Base-by-base conservation (phyloP, 2,113 vertebrate genomes). In the Kryptolebias marmoratus region DNA sequence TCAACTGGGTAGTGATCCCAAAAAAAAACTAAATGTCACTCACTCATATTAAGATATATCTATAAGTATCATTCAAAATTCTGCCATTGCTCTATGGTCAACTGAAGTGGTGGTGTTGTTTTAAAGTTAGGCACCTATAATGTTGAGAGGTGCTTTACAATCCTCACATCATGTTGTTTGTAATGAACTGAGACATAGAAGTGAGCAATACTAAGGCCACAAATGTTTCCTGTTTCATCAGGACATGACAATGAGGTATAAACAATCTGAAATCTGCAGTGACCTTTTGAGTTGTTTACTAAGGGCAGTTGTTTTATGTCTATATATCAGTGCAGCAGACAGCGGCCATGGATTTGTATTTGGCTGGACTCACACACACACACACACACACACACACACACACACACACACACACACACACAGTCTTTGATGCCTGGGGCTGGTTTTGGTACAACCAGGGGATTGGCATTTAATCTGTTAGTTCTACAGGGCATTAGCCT, bases 391-490 rank as follows among this genome's bases (percentile, higher is more conserved):
- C 66, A 68, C 54, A 62, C 36, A 57, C 61, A 48, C 44, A 22
- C 69, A 59, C 47, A 66, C 22, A 49, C 53, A 36, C n/a, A 49
- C 60, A 32, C 28, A 73, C 66, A 62, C 44, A 66, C 48, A 50
- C 64, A 73, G 48, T 77, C 59, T 57, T 68, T 36, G 62, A 65
- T 80, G 87, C 90, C 87, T 48, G 15, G 22, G 87, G 91, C 83
- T 80, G 80, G 72, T 91, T 87, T 87, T 79, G 74, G 77, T 88
- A 50, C 82, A 88, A 85, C 75, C 69, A 73, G 73, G 83, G 81
- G 88, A 92, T 91, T 92, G 90, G 86, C 88, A 91, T 92, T 91
- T 89, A 88, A 88, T 90, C 87, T 86, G 88, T 88, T 82, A 84
- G 77, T 79, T 87, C 88, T 85, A 55, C 77, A 81, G 85, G 91